Conservation (phyloP, 2,797 vertebrate species). For the Arvicola amphibius region DNA sequence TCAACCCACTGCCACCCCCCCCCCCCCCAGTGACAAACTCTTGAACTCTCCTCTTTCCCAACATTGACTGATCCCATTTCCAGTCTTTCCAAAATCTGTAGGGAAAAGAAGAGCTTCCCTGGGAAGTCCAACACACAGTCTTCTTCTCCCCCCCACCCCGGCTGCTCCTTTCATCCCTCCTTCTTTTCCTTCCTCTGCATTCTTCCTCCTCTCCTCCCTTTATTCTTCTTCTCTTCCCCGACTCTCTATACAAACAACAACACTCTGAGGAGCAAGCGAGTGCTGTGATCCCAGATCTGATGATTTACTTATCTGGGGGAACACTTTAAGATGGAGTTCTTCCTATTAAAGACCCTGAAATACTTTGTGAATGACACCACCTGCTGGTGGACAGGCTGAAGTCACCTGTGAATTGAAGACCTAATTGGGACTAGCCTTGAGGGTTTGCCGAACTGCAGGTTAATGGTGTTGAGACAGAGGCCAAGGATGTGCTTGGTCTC, state of each 20-base stretch:
- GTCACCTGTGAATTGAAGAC: not conserved
- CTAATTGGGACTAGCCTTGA: not conserved
- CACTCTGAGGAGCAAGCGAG: not conserved
- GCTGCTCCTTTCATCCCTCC: fast-evolving
- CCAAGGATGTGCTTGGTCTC: not conserved
- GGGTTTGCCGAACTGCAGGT: not conserved
- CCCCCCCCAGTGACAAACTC: not conserved
- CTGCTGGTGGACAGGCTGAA: not conserved
- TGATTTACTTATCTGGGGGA: not conserved
- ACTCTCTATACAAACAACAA: not conserved
- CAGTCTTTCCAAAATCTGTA: not conserved
- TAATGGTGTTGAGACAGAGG: not conserved
- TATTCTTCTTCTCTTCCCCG: no score
- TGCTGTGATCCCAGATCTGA: not conserved
- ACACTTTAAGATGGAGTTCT: not conserved
- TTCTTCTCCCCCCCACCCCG: not conserved
- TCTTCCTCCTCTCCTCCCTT: no score
- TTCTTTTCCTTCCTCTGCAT: not conserved
- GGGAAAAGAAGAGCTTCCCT: not conserved
- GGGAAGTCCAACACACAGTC: not conserved
- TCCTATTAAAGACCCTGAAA: not conserved
- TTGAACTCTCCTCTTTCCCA: not conserved
- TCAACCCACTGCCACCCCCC: not conserved
- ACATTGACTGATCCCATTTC: not conserved
- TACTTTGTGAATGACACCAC: not conserved